Evolutionary conservation across 2,113 vertebrate genomes (phyloP), one percentile per base, ranked within the genome.

Genomic region (Maccullochella peelii): DNA sequence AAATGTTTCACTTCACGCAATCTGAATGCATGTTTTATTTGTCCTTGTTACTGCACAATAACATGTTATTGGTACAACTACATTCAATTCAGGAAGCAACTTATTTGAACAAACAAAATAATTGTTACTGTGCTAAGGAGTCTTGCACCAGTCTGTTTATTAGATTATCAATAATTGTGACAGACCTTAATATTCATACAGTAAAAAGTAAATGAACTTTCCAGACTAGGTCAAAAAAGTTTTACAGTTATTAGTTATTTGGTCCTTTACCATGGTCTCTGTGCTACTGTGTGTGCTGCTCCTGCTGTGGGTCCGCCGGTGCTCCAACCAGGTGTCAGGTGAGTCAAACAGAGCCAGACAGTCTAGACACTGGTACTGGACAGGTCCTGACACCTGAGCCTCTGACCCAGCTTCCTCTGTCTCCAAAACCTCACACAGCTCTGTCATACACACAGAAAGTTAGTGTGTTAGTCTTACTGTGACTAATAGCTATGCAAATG

Each of bases 351-450:
- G 94, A 65, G 96, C 95, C 81, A 96, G 94, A 75, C 97, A 98
- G 77, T 97, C 97, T 6, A 96, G 94, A 77, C 97, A 98, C 89
- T 98, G 97, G 92, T 97, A 98, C 82, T 96, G 97, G 69, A 97
- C 96, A 18, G 97, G 95, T 58, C 95, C 93, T 0, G 87, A 79
- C 23, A 18, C 20, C 38, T 89, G 81, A 61, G 65, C 75, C 5
- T 87, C 91, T 0, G 89, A 57, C 6, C 61, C 79, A 0, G 74
- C 74, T 2, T 90, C 92, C 30, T 89, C 90, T 0, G 87, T 81
- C 73, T 94, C 94, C 76, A 91, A 52, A 61, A 95, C 93, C 87
- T 95, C 94, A 62, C 93, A 95, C 74, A 95, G 52, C 85, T 94
- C 95, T 96, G 83, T 57, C 42, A 63, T 1, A 80, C 9, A 67